phyloP scores from a whole-genome alignment of 1,140 invertebrate genomes.

The Penaeus japonicus region DNA sequence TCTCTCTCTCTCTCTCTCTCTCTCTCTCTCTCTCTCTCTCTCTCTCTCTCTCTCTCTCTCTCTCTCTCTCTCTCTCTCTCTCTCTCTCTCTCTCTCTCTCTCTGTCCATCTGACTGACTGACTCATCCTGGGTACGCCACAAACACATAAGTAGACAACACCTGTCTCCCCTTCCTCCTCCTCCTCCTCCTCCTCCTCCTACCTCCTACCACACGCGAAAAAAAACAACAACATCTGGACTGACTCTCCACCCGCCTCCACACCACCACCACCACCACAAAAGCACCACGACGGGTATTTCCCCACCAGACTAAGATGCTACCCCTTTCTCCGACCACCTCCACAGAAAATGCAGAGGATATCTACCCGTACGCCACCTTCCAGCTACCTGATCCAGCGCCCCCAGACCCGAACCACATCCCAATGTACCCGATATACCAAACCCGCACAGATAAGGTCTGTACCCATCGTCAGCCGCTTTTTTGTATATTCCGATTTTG shows the following conservation, averaged over 20 bases:
- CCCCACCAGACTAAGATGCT: conserved; percentile 10
- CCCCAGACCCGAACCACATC: conserved; percentile 51
- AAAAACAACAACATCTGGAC: no score
- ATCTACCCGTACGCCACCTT: conserved; percentile 59
- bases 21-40: no score
- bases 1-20: no score
- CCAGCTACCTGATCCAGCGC: conserved; percentile 55
- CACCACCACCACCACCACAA: not conserved
- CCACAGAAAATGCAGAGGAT: conserved; percentile 57
- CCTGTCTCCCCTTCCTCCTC: no score
- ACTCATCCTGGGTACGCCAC: no score
- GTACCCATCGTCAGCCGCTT: not conserved
- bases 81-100: no score
- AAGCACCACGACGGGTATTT: not conserved
- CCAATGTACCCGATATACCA: conserved; percentile 58
- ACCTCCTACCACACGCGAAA: not conserved
- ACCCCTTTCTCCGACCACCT: conserved; percentile 3
- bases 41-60: no score
- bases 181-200: not conserved
- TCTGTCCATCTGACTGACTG: no score
- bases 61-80: no score
- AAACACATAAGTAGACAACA: no score
- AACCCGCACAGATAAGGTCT: conserved; percentile 53
- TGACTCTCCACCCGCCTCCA: no score
- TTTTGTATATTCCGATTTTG: not conserved